Conservation (phyloP, 2,113 vertebrate genomes). For the Heterotis niloticus region DNA sequence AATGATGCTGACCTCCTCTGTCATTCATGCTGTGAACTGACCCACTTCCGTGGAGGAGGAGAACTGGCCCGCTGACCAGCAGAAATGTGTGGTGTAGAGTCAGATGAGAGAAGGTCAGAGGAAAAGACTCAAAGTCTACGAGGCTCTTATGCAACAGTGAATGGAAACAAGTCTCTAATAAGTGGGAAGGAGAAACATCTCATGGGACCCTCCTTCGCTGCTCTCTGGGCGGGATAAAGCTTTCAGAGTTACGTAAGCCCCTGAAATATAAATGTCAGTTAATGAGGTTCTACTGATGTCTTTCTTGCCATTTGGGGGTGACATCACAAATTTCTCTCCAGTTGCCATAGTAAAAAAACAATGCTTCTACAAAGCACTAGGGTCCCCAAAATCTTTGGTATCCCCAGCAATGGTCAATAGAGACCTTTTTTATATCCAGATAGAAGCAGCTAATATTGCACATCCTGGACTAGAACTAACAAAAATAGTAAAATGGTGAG, state of each 20-base stretch:
- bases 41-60: not conserved
- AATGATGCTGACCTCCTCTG: too few species aligned
- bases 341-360: slow-evolving; percentile 50
- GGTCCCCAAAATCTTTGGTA: not conserved
- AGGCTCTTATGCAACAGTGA: slow-evolving; percentile 28
- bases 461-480: too few species aligned
- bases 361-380: not conserved
- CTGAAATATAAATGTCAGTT: slow-evolving; percentile 59
- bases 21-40: not conserved
- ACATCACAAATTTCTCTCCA: slow-evolving; percentile 35
- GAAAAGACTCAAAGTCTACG: slow-evolving; percentile 49
- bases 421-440: too few species aligned
- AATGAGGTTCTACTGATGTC: slow-evolving; percentile 57
- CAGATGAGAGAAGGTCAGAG: slow-evolving; percentile 37
- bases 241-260: slow-evolving; percentile 36
- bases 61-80: slow-evolving; percentile 6
- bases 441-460: not conserved
- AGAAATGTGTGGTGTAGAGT: slow-evolving; percentile 37
- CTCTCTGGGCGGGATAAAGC: slow-evolving; percentile 37
- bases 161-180: slow-evolving; percentile 45
- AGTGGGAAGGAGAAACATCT: slow-evolving; percentile 50
- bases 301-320: slow-evolving; percentile 49
- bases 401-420: not conserved
- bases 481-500: not conserved
- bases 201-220: slow-evolving; percentile 55